Base-by-base conservation (phyloP, 2,113 vertebrate species). In the Aphelocoma coerulescens region DNA sequence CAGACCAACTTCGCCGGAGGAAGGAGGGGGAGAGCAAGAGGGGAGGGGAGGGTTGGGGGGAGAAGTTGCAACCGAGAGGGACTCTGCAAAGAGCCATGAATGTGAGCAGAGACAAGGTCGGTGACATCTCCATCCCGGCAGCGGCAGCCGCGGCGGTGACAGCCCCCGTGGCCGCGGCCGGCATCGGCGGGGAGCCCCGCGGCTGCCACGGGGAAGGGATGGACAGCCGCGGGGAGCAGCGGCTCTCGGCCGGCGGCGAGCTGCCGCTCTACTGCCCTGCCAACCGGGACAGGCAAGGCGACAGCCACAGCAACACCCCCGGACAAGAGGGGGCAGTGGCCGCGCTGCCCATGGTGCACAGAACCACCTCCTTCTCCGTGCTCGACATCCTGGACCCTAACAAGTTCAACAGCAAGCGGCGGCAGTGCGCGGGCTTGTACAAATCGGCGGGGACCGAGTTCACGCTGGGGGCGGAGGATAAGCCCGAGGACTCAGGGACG, bases 301-400 rank as follows among this genome's bases (percentile, higher is more conserved):
- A 98, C 65, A 97, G 98, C 57, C 98, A 97, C 82, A 96, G 98
- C 73, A 98, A 98, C 92, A 98, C 98, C 5, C 97, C 98, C 33
- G 98, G 98, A 33, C 98, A 98, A 86, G 98, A 98, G 35, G 98
- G 97, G 19, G 97, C 97, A 27, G 98, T 96, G 75, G 97, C 91
- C 69, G 98, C 97, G 2, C 96, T 98, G 39, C 97, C 96, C 15
- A 73, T 77, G 35, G 96, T 97, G 71, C 98, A 99, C 97, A 98
- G 99, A 95, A 99, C 99, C 97, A 99, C 99, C 49, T 98, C 99
- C 21, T 99, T 99, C 97, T 99, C 99, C 7, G 99, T 99, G 51
- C 97, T 99, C 97, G 99, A 99, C 98, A 99, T 99, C 95, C 97
- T 99, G 98, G 99, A 99, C 95, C 99, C 99, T 67, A 99, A 99